phyloP scores from a whole-genome alignment of 2,888 invertebrate genomes.

The Tridacna gigas region DNA sequence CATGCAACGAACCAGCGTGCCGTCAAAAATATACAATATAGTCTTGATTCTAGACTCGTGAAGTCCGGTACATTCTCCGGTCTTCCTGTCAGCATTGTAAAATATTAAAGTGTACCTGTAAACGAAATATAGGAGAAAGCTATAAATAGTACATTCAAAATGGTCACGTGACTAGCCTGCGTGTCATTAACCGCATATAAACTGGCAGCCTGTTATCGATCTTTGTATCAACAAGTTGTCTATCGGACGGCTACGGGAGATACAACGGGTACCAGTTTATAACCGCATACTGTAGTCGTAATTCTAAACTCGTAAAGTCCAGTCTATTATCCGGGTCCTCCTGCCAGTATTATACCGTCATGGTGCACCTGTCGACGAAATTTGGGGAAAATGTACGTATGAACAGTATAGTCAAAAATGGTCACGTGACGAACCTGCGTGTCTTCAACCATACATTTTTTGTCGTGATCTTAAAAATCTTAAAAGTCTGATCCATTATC shows the following conservation, averaged over 20 bases:
- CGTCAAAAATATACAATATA: constrained; percentile 79
- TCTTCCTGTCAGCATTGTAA: constrained; percentile 81
- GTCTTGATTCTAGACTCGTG: constrained; percentile 71
- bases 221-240: too few relatives aligned
- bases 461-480: too few relatives aligned
- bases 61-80: constrained; percentile 80
- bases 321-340: constrained; percentile 78
- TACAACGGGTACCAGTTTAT: too few relatives aligned
- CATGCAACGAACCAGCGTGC: constrained; percentile 72
- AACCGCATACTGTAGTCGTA: constrained; percentile 76
- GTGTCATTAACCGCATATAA: constrained; percentile 79
- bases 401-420: too few relatives aligned
- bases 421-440: too few relatives aligned
- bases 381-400: too few relatives aligned
- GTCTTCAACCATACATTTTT: too few relatives aligned
- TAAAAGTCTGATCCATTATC: too few relatives aligned
- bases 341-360: constrained; percentile 83
- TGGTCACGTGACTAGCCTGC: constrained; percentile 66
- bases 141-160: too few relatives aligned
- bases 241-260: too few relatives aligned
- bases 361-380: constrained; percentile 73
- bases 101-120: constrained; percentile 82
- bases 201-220: too few relatives aligned
- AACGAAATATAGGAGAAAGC: not conserved
- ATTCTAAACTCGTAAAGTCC: constrained; percentile 75